Evolutionary conservation across 2,888 invertebrate species (phyloP), one percentile per base, ranked within the genome.

Genomic region (Galerucella calmariensis): DNA sequence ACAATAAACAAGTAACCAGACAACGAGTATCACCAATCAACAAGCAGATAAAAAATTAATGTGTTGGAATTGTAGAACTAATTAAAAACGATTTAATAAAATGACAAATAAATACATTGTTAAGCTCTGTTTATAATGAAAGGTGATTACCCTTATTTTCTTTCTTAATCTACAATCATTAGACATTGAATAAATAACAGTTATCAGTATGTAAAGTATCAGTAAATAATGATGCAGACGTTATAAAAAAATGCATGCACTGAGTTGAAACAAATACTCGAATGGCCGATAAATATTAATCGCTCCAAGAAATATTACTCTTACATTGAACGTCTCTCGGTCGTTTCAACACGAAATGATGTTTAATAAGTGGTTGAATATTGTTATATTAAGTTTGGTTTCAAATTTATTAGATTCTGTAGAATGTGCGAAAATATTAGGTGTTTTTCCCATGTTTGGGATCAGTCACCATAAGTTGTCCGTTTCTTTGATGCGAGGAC

Each of bases 401-500:
- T 3, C 16, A 63, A 41, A 9, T 12, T 61, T 8, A 35, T 51
- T 41, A 16, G 61, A 48, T 44, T 56, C 44, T 20, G 72, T 72
- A 59, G 56, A 59, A 41, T 78, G 87, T 56, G 89, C 88, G 69
- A 90, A 89, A 74, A 91, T 94, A 76, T 86, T 94, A 48, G 92
- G 90, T 27, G 85, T 92, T 76, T 92, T 93, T 82, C 91, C 91
- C 0, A 92, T 92, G 81, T 88, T 89, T 14, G 93, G 93, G 2
- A 92, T 90, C 80, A 94, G 94, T 74, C 94, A 94, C 84, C 93
- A 92, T 80, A 88, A 91, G 48, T 90, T 92, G 56, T 92, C 91
- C 81, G 88, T 89, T 80, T 90, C 92, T 0, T 88, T 92, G 70
- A 83, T 94, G 65, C 88, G 88, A 62, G 92, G 90, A 79, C 83